phyloP scores from a whole-genome alignment of 1,140 invertebrate species.

The Drosophila nigrodunni region DNA sequence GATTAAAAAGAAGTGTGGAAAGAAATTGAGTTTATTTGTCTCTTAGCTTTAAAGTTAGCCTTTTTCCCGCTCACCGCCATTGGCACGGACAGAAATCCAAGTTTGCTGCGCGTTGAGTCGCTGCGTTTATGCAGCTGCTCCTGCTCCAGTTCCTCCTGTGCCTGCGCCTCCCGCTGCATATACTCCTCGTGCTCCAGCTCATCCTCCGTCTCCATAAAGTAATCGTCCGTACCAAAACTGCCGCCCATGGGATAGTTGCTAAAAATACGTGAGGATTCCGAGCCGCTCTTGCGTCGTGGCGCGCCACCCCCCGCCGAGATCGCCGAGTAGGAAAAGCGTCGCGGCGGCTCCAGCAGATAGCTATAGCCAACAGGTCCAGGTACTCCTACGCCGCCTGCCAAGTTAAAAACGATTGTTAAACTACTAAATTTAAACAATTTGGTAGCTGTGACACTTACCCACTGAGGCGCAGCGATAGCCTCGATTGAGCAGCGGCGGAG shows the following conservation, averaged over 20 bases:
- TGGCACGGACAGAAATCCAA: constrained; percentile 85
- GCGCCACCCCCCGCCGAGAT: constrained; percentile 65
- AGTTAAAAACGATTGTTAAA: neutral
- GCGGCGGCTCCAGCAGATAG: constrained; percentile 88
- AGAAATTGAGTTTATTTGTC: neutral
- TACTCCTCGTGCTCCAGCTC: constrained; percentile 80
- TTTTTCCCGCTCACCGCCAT: constrained; percentile 58
- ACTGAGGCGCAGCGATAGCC: constrained; percentile 89
- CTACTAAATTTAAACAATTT: neutral
- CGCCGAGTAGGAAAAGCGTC: constrained; percentile 85
- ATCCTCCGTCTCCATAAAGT: constrained; percentile 85
- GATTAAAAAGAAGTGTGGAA: neutral
- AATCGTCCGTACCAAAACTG: constrained; percentile 85
- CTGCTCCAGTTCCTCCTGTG: constrained; percentile 23
- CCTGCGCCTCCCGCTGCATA: constrained; percentile 52
- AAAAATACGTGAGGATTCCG: constrained; percentile 82
- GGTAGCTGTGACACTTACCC: constrained; percentile 75
- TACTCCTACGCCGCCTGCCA: constrained; percentile 60
- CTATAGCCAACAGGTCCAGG: constrained; percentile 87
- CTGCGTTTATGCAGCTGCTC: constrained; percentile 61
- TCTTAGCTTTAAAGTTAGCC: neutral
- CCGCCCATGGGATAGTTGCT: constrained; percentile 86
- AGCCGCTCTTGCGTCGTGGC: constrained; percentile 74
- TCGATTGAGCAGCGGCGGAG: constrained; percentile 85
- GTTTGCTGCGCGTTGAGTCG: constrained; percentile 83